Evolutionary conservation across 2,888 invertebrate genomes (phyloP), one percentile per base, ranked within the genome.

Genomic region (Petrolisthes cinctipes): DNA sequence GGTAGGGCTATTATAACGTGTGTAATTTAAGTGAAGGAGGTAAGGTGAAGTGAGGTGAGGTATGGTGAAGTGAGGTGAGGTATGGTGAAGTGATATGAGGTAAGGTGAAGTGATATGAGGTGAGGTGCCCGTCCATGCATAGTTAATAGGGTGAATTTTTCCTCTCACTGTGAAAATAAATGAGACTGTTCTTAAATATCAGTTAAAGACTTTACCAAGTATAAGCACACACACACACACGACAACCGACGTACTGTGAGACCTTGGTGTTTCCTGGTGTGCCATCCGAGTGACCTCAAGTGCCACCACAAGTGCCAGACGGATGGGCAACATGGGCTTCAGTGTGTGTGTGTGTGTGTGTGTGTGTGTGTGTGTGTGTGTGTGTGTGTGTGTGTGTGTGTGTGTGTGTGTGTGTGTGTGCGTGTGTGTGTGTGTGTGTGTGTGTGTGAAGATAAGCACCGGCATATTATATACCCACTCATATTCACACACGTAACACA

Each of bases 191-290:
- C n/a, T n/a, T n/a, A n/a, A n/a, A n/a, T n/a, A n/a, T n/a, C n/a
- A n/a, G n/a, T n/a, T n/a, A n/a, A n/a, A n/a, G n/a, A n/a, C n/a
- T n/a, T n/a, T n/a, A n/a, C n/a, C n/a, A n/a, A n/a, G n/a, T n/a
- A n/a, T n/a, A n/a, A n/a, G n/a, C 23, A 75, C 75, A 75, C 76
- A 78, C 76, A 78, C 76, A 78, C 76, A 78, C 76, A 78, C 76
- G 17, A 23, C 20, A 23, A 78, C 76, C 5, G 20, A 73, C 14
- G 68, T 68, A 17, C n/a, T 68, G n/a, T 68, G 5, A 68, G 68
- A 37, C 37, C 68, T 68, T 68, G n/a, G n/a, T 68, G n/a, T 17
- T 14, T 14, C 68, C 17, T 68, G 68, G 68, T 14, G 68, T n/a
- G 68, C 68, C 68, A 68, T 68, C 17, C 37, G 37, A 37, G 37